These are phyloP conservation scores for Scaptomyza parva DNA, from an alignment of 2,888 invertebrate genomes.

Conservation along the genomic window DNA sequence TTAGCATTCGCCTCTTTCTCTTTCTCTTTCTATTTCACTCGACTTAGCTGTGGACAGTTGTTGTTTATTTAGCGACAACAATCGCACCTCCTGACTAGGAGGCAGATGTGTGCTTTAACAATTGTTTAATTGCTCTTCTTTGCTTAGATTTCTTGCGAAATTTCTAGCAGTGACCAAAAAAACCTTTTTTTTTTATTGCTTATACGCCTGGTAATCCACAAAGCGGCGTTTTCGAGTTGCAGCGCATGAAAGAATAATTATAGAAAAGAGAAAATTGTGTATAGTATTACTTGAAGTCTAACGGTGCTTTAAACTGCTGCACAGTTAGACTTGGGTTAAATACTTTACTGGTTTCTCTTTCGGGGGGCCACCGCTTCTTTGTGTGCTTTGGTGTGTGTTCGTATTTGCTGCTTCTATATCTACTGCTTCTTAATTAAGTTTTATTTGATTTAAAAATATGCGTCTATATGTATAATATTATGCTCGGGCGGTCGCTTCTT, in stretches of 20 bases:
- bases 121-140: slow-evolving; percentile 34
- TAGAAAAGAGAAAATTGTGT: slow-evolving; percentile 26
- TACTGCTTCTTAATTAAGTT: slow-evolving; percentile 65
- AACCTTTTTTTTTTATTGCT: slow-evolving; percentile 44
- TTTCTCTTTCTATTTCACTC: slow-evolving; percentile 19
- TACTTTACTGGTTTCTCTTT: slow-evolving; percentile 54
- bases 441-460: slow-evolving; percentile 70
- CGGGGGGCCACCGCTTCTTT: slow-evolving; percentile 31
- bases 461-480: slow-evolving; percentile 62
- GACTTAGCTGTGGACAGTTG: slow-evolving; percentile 28
- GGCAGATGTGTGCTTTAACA: slow-evolving; percentile 72
- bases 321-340: slow-evolving; percentile 39
- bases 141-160: slow-evolving; percentile 58
- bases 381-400: slow-evolving; percentile 22
- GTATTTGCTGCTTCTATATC: slow-evolving; percentile 65
- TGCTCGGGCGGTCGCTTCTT: slow-evolving; percentile 65
- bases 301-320: slow-evolving; percentile 24
- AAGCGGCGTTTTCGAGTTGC: slow-evolving; percentile 69
- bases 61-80: slow-evolving; percentile 66
- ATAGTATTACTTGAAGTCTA: slow-evolving; percentile 20
- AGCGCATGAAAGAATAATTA: slow-evolving; percentile 45
- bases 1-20: slow-evolving; percentile 63
- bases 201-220: slow-evolving; percentile 84
- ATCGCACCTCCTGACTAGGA: slow-evolving; percentile 71
- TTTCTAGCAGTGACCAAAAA: slow-evolving; percentile 42